Conservation (phyloP, 2,113 vertebrate genomes). For the Bubo bubo region DNA sequence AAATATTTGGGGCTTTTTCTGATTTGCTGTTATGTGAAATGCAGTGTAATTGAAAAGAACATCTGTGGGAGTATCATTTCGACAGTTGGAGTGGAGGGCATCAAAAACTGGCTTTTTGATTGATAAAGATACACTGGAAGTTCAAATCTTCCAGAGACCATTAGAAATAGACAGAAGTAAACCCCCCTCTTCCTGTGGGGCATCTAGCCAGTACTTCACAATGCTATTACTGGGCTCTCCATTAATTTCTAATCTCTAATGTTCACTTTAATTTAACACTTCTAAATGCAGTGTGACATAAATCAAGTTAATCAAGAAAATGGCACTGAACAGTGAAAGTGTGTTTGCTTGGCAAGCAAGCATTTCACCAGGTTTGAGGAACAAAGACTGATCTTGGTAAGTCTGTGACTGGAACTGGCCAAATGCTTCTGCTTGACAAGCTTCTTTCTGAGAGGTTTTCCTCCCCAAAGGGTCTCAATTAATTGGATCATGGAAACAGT, state of each 20-base stretch:
- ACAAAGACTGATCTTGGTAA: neutral
- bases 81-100: neutral
- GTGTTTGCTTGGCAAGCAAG: neutral
- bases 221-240: neutral
- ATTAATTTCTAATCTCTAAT: neutral
- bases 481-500: neutral
- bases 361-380: neutral
- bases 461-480: neutral
- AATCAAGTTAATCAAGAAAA: neutral
- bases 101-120: neutral
- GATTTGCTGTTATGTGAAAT: neutral
- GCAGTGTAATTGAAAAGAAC: neutral
- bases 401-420: neutral
- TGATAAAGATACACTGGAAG: neutral
- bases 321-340: neutral
- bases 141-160: neutral
- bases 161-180: neutral
- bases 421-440: neutral
- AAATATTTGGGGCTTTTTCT: neutral
- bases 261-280: neutral
- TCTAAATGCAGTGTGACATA: neutral
- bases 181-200: neutral
- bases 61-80: neutral
- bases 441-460: neutral
- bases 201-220: neutral